Conservation (phyloP, 2,797 vertebrate species). For the Scarus forsteni region DNA sequence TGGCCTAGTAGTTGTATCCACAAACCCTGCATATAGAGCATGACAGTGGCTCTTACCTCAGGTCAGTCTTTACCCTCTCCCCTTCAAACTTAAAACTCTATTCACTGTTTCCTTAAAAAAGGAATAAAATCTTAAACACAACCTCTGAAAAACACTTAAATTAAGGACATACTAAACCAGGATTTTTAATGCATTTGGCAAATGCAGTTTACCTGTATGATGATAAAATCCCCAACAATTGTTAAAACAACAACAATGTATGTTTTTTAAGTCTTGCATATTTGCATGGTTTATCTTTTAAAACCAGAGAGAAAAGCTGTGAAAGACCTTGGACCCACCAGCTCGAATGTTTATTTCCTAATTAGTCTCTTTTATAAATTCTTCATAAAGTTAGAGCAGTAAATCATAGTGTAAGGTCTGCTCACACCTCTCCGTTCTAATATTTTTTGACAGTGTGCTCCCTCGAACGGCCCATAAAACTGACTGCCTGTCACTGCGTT, state of each 20-base stretch:
- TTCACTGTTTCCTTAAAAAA: too few species aligned
- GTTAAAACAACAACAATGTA: not conserved
- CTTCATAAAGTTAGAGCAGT: conserved; percentile 5
- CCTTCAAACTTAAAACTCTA: too few species aligned
- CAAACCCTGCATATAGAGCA: too few species aligned
- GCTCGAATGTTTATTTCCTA: not conserved
- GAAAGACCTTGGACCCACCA: not conserved
- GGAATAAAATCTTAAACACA: too few species aligned
- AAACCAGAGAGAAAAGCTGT: not conserved
- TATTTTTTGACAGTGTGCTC: conserved; percentile 29
- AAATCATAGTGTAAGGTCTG: conserved; percentile 27
- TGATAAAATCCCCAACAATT: not conserved
- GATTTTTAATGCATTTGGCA: not conserved
- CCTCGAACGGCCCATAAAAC: conserved; percentile 33
- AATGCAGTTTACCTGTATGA: not conserved
- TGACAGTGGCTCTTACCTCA: too few species aligned
- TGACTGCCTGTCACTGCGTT: conserved; percentile 50
- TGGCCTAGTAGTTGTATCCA: too few species aligned
- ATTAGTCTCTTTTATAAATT: conserved; percentile 15
- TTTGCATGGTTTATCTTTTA: not conserved
- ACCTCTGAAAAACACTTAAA: too few species aligned
- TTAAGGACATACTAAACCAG: too few species aligned
- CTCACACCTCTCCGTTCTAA: conserved; percentile 27
- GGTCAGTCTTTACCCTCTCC: too few species aligned
- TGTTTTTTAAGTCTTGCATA: not conserved